Evolutionary conservation across 1,140 invertebrate species (phyloP).

Genomic region (Caerostris darwini): DNA sequence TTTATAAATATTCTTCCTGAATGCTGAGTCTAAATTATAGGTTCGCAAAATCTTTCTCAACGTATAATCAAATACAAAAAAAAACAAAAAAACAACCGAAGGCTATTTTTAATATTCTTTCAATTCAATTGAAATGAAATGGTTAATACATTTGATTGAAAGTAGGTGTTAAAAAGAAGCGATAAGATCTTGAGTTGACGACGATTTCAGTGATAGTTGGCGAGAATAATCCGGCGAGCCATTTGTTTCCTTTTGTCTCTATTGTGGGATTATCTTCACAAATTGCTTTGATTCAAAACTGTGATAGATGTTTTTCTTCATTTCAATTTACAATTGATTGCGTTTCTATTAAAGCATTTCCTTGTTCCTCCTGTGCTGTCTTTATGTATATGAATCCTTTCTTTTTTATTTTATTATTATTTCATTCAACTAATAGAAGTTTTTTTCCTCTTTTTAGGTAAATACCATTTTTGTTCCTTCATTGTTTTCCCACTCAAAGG

Average conservation of each 20-base stretch:
- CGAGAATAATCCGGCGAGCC: not conserved
- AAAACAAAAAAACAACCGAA: not conserved
- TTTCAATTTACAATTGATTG: slow-evolving; percentile 40
- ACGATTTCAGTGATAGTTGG: not conserved
- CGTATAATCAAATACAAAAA: too few species aligned
- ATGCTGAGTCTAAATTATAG: too few species aligned
- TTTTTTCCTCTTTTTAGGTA: slow-evolving; percentile 55
- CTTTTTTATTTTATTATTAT: not conserved
- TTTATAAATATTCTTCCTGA: too few species aligned
- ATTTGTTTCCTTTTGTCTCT: slow-evolving; percentile 27
- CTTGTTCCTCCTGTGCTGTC: slow-evolving; percentile 39
- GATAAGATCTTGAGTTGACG: not conserved
- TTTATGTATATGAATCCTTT: not conserved
- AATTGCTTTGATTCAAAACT: slow-evolving; percentile 15
- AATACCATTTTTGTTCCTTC: slow-evolving; percentile 32
- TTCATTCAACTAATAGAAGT: not conserved
- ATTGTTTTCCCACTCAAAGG: slow-evolving; percentile 33
- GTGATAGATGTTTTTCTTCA: slow-evolving; percentile 13
- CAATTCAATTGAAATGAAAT: not conserved
- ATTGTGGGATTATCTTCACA: slow-evolving; percentile 8
- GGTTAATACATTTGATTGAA: not conserved
- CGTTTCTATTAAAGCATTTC: slow-evolving; percentile 3
- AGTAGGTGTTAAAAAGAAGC: not conserved
- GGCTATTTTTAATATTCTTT: not conserved
- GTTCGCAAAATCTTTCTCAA: too few species aligned